Conservation (phyloP, 2,888 invertebrate genomes). For the Xestia rhomboidea region DNA sequence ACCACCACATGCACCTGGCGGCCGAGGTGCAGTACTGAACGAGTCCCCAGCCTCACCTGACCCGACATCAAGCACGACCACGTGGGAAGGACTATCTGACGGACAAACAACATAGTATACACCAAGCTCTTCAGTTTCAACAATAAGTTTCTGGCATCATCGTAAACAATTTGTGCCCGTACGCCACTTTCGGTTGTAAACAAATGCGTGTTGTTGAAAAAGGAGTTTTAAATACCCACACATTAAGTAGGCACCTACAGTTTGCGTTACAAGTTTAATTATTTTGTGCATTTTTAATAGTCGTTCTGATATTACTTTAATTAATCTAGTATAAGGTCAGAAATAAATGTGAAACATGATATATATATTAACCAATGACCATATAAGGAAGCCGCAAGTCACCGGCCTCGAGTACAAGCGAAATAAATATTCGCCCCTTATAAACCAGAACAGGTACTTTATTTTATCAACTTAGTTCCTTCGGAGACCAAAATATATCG, state of each 20-base stretch:
- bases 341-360: background rate
- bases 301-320: background rate
- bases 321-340: background rate
- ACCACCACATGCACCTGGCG: conserved; percentile 26
- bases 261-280: background rate
- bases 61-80: background rate
- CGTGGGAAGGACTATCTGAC: too few relatives aligned
- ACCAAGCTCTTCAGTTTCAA: background rate
- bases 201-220: conserved; percentile 1
- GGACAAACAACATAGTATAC: background rate
- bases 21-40: conserved; percentile 13
- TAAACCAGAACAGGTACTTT: background rate
- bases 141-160: background rate
- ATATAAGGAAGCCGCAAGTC: background rate
- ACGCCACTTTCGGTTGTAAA: background rate
- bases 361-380: background rate
- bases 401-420: background rate
- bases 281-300: background rate
- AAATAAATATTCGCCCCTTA: background rate
- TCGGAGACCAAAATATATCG: conserved; percentile 17
- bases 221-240: background rate
- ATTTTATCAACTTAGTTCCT: conserved; percentile 4
- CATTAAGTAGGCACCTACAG: background rate
- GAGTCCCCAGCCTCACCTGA: background rate
- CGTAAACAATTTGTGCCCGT: too few relatives aligned